Base-by-base conservation (phyloP, 2,888 invertebrate species). In the Priocnemis perturbator region DNA sequence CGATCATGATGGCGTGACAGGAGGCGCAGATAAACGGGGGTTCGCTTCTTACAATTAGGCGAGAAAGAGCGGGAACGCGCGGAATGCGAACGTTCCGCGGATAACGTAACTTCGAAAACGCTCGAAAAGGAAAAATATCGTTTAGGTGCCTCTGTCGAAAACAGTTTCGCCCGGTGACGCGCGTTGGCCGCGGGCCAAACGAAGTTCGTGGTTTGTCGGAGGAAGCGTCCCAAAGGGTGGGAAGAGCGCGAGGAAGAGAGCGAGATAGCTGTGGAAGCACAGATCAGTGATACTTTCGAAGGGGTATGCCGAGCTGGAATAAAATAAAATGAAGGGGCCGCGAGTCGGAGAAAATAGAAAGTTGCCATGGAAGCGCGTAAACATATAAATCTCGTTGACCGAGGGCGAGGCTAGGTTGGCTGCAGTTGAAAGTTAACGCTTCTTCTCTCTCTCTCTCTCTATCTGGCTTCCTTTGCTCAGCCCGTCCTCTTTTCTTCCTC, bases 341-440 rank as follows among this genome's bases (percentile, higher is more conserved):
- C 76, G 74, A 82, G 77, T 81, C 79, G 74, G 80, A 84, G 82
- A 83, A 83, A 85, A 85, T 84, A 86, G 85, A 87, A 87, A 86
- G 86, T 88, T 86, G 80, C 86, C 80, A 83, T 82, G 83, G 84
- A 74, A 85, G 78, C 87, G 83, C 86, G 87, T 88, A 88, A 88
- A 88, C 88, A 88, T 86, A 87, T 87, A 87, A 88, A 88, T 88
- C 86, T 84, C 79, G 71, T 69, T 77, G 69, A 72, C 70, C 76
- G 71, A 61, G 76, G 59, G 71, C 56, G 69, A 72, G 76, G 60
- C 66, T 68, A 58, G 71, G 76, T 76, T 78, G 69, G 81, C 73
- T 79, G 80, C 77, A 76, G 76, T 79, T 80, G 75, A 55, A 84
- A 85, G 80, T 84, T 83, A 83, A 81, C 81, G 78, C 77, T 81